Base-by-base conservation (phyloP, 2,888 invertebrate species). In the Noctua fimbriata region DNA sequence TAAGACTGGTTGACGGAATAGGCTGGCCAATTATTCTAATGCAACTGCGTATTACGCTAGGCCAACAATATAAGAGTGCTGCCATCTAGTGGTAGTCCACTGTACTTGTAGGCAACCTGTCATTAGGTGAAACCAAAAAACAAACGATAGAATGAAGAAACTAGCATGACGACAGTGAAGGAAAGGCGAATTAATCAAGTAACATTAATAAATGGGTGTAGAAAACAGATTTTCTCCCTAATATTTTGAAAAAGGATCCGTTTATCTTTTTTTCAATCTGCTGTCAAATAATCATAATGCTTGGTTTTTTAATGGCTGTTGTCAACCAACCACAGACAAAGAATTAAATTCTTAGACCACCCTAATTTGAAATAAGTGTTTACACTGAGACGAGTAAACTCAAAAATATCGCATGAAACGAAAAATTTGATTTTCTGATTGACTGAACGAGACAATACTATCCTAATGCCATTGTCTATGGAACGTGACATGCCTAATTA, bases 231-330 rank as follows among this genome's bases (percentile, higher is more conserved):
- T 6, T 49, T 9, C 21, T 44, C 36, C 9, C 1, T 12, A 65
- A 18, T 52, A 24, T 32, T 12, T n/a, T 12, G 28, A 47, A 36
- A 44, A 79, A 60, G 4, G 12, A 28, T 18, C n/a, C 10, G 10
- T 47, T 41, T 16, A 24, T 55, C 71, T 24, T 55, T 66, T 66
- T 79, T 55, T 55, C 14, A 72, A 55, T 70, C 4, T 65, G 44
- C 24, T 78, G 32, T 60, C 24, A 73, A 10, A 16, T 28, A 18
- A 28, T 52, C 21, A 28, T 28, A 7, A 60, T 47, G 5, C 14
- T 47, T 16, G 0, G 60, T 44, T 44, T 12, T 36, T 44, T 12
- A 44, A 47, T 16, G 28, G 24, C 24, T 24, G 32, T 18, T 16
- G 2, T 9, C 32, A 60, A 28, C 28, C n/a, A 32, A 60, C 28